phyloP scores from a whole-genome alignment of 2,797 vertebrate species.

The Leuciscus waleckii region DNA sequence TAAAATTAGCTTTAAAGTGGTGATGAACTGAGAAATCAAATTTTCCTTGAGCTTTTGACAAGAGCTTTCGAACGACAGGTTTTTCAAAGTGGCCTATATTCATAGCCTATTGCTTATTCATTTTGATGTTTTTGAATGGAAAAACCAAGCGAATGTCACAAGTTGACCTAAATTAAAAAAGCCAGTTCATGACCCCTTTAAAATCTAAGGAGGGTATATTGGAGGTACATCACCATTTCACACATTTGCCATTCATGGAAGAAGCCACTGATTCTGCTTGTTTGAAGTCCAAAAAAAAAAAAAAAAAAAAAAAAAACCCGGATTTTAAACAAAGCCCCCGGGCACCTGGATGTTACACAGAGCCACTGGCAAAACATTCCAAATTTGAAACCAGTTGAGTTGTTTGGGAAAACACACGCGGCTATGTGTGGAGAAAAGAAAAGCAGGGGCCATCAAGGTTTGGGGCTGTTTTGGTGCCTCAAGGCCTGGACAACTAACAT shows the following conservation, averaged over 20 bases:
- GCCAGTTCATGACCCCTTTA: not conserved
- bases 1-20: not conserved
- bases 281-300: not conserved
- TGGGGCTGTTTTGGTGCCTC: not conserved
- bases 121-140: too few relatives aligned
- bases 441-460: not conserved
- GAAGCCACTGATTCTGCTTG: not conserved
- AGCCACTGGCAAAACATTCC: not conserved
- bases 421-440: not conserved
- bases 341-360: not conserved
- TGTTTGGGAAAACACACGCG: not conserved
- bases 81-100: too few relatives aligned
- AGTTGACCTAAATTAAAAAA: too few relatives aligned
- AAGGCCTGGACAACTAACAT: not conserved
- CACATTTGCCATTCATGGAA: not conserved
- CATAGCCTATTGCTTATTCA: too few relatives aligned
- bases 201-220: not conserved
- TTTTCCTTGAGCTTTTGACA: too few relatives aligned
- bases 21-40: too few relatives aligned
- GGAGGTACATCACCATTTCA: not conserved
- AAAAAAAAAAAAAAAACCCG: not conserved
- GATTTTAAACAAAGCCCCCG: too few relatives aligned
- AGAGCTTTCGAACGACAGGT: too few relatives aligned
- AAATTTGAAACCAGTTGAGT: not conserved
- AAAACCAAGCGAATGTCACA: too few relatives aligned